A percentile compares a stretch with the other conserved stretches of the same genome.
Evolutionary conservation across 2,888 invertebrate species (phyloP).

Genomic region (Nomada ferruginata): DNA sequence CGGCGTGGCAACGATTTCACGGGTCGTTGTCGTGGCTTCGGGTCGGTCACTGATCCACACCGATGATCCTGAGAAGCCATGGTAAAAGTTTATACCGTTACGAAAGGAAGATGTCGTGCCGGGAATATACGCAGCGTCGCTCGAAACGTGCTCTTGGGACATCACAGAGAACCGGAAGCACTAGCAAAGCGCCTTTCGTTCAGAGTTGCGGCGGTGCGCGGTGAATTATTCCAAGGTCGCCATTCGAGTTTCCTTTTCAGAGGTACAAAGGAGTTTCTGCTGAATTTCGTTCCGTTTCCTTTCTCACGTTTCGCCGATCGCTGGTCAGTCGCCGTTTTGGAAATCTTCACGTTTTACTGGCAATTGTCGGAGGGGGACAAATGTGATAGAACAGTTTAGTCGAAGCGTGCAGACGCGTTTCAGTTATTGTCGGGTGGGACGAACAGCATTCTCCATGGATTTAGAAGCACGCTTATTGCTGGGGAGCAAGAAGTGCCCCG

Average conservation of each 20-base stretch:
- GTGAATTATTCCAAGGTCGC: constrained; percentile 35
- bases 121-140: constrained; percentile 55
- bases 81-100: constrained; percentile 72
- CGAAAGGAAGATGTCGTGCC: constrained; percentile 63
- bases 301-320: background rate
- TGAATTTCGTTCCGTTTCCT: background rate
- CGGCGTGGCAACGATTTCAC: constrained; percentile 58
- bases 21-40: constrained; percentile 66
- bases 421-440: no score
- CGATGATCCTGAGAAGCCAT: constrained; percentile 65
- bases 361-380: no score
- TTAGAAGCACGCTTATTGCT: no score
- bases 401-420: no score
- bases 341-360: background rate
- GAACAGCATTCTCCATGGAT: no score
- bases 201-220: constrained; percentile 28
- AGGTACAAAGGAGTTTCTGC: background rate
- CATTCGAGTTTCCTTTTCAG: constrained; percentile 8
- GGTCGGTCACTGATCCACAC: constrained; percentile 77
- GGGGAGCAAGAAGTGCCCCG: no score
- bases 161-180: constrained; percentile 59
- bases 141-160: constrained; percentile 58
- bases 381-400: no score
- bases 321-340: background rate
- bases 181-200: constrained; percentile 32